These are phyloP conservation scores for Drosophila mimetica DNA, from an alignment of 2,888 invertebrate genomes.

Conservation along the genomic window DNA sequence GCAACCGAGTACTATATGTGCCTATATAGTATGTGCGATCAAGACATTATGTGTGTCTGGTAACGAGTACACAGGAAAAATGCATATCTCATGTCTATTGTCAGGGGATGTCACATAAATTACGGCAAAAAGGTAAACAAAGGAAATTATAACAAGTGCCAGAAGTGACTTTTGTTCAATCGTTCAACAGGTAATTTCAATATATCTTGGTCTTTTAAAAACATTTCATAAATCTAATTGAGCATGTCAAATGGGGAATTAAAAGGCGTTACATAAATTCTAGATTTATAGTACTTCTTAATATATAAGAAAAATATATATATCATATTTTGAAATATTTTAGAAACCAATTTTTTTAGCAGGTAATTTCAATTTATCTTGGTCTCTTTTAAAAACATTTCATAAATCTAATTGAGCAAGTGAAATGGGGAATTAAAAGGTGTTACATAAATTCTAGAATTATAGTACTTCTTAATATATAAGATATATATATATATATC, in stretches of 20 bases:
- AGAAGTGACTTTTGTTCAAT: neutral
- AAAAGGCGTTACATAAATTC: no score
- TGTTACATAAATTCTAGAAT: no score
- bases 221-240: neutral
- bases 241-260: neutral
- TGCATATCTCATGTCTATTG: constrained; percentile 13
- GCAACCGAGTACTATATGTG: constrained; percentile 37
- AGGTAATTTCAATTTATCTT: neutral
- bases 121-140: neutral
- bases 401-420: neutral
- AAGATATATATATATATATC: no score
- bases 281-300: no score
- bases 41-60: constrained; percentile 36
- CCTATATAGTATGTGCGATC: constrained; percentile 5
- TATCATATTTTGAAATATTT: no score
- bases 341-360: no score
- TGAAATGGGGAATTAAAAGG: no score
- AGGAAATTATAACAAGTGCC: neutral
- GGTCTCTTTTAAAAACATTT: neutral
- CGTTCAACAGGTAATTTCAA: neutral
- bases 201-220: neutral
- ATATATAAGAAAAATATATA: no score
- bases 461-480: no score
- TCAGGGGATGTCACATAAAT: constrained; percentile 5
- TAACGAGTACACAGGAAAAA: constrained; percentile 34